Percentiles rank a stretch among this genome's conserved stretches.
These are phyloP conservation scores for Epinephelus awoara DNA, from an alignment of 2,797 vertebrate genomes.

Conservation along the genomic window DNA sequence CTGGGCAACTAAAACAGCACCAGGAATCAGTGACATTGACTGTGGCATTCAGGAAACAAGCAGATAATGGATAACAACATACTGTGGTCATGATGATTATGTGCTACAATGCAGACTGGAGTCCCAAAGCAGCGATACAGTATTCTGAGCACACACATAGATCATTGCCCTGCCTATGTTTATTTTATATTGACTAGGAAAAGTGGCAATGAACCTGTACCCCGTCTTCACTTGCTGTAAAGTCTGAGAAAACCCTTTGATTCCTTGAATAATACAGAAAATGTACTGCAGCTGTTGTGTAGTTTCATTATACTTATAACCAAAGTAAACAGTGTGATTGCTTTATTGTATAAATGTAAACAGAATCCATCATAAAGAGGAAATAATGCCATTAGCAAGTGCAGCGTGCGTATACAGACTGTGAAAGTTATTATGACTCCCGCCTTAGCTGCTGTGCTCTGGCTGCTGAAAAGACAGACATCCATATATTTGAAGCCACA, in stretches of 20 bases:
- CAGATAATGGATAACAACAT: slow-evolving; percentile 52
- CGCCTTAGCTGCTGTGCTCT: background rate
- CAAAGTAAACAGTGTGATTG: slow-evolving; percentile 29
- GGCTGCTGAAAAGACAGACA: slow-evolving; percentile 41
- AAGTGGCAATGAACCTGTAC: background rate
- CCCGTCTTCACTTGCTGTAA: too few species aligned
- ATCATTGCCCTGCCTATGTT: background rate
- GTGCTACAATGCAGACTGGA: slow-evolving; percentile 19
- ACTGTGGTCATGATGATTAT: slow-evolving; percentile 34
- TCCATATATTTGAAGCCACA: slow-evolving; percentile 43
- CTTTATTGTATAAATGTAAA: slow-evolving; percentile 17
- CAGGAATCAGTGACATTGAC: slow-evolving; percentile 63
- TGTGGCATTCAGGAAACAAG: slow-evolving; percentile 55
- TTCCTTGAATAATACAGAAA: slow-evolving; percentile 13
- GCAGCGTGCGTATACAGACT: slow-evolving; percentile 11
- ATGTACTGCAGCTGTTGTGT: background rate
- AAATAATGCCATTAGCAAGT: slow-evolving; percentile 19
- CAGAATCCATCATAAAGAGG: slow-evolving; percentile 37
- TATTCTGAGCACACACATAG: background rate
- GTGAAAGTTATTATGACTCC: slow-evolving; percentile 26
- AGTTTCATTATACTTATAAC: background rate
- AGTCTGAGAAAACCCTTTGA: background rate
- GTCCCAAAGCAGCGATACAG: slow-evolving; percentile 9
- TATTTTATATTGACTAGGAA: slow-evolving; percentile 13
- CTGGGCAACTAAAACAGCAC: slow-evolving; percentile 68